Base-by-base conservation (phyloP, 2,797 vertebrate genomes). In the Pseudomugil gertrudae region DNA sequence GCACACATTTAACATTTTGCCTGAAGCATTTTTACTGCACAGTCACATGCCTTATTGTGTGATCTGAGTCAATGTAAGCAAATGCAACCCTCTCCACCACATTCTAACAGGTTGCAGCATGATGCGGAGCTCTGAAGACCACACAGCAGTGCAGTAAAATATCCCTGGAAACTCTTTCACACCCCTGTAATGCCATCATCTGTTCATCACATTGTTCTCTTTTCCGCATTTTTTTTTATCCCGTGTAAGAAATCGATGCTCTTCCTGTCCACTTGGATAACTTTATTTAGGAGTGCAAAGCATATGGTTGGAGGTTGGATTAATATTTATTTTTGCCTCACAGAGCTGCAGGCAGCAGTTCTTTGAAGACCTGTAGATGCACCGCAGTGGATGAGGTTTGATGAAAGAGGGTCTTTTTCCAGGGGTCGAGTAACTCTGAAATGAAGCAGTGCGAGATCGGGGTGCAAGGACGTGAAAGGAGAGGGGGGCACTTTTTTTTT, bases 311-410 rank as follows among this genome's bases (percentile, higher is more conserved):
- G 84, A 90, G 91, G 89, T 93, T 89, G 92, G 78, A 89, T 93
- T 93, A 93, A 93, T 94, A 92, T 94, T 93, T 94, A 92, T 92
- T 92, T 92, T 92, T 93, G 88, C 89, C 82, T 86, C 77, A 76
- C 79, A 87, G 85, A 88, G 62, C 90, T 81, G 81, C 81, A 79
- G 89, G 87, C 81, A 80, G 84, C 58, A 47, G 66, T 81, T 77
- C 86, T 94, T 93, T 93, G 91, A 93, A 94, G 88, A 79, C 84
- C 35, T 50, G 66, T 74, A 78, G 68, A 82, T 52, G 69, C 26
- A 47, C 69, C 56, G 72, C 74, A 74, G 80, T 23, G 32, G 69
- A 82, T 84, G 72, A 81, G 75, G 75, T 74, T 76, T 9, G 36
- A 38, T 19, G 47, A 71, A 69, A 75, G 65, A 47, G 80, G 71